Base-by-base conservation (phyloP, 2,797 vertebrate species). In the Muscicapa comitata region DNA sequence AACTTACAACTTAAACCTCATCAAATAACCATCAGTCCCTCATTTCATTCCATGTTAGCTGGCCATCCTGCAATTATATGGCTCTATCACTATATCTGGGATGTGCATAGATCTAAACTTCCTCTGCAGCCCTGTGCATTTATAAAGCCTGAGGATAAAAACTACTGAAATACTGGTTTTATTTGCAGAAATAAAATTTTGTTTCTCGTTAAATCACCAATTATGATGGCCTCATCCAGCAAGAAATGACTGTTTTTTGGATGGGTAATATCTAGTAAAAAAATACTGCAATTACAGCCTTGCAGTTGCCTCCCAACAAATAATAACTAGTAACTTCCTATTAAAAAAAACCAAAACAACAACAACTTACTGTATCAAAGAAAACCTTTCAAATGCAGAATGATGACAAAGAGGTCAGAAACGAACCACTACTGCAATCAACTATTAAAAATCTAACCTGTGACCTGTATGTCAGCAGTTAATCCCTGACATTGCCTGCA, bases 81-180 rank as follows among this genome's bases (percentile, higher is more conserved):
- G 38, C 70, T 21, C 8, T 40, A 65, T 21, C 42, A 25, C 33
- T 55, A 0, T 6, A 55, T 25, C 33, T 40, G 42, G 9, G 26
- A 86, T 0, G 0, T 51, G 40, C 28, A 38, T 0, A 11, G 15
- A 38, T 54, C 29, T 61, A 62, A 75, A 48, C 13, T 4, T 93
- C 31, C 47, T 43, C 18, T 58, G 77, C 43, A 28, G 43, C 50
- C 29, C 51, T 35, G 33, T 2, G 17, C 4, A 21, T 26, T 31
- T 38, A 55, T 20, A 51, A 2, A 62, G 9, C 13, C 38, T 38
- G 26, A 63, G 47, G 18, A 24, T 51, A 54, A 81, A 8, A 84
- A 82, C 0, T 16, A 45, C 71, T n/a, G 31, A 84, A 75, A 66
- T 42, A 40, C 31, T n/a, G 14, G 7, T 59, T 43, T 59, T 82